Conservation (phyloP, 2,113 vertebrate species). For the Dicrurus megarhynchus region DNA sequence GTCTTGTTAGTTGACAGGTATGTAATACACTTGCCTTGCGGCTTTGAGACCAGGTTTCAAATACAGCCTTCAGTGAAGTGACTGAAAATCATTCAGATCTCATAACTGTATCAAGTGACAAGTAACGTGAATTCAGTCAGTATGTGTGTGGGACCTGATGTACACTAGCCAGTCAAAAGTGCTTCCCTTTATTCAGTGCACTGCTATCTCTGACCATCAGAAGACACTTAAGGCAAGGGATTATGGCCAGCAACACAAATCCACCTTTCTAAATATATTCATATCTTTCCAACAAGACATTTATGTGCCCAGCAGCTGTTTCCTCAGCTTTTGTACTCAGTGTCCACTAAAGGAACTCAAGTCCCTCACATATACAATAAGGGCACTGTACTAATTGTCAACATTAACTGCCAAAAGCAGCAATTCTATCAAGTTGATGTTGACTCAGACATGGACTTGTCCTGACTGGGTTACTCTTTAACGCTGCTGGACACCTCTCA, state of each 20-base stretch:
- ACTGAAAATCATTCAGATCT: slow-evolving; percentile 64
- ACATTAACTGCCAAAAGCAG: slow-evolving; percentile 53
- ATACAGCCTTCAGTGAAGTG: slow-evolving; percentile 43
- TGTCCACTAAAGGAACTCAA: slow-evolving; percentile 53
- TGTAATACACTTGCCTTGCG: slow-evolving; percentile 40
- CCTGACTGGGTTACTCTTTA: slow-evolving; percentile 49
- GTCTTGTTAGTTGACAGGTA: slow-evolving; percentile 61
- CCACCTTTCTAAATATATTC: slow-evolving; percentile 54
- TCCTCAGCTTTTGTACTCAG: slow-evolving; percentile 16
- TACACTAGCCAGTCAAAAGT: slow-evolving; percentile 55
- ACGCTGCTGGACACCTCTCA: slow-evolving; percentile 63
- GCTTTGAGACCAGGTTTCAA: slow-evolving; percentile 67
- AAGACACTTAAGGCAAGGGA: slow-evolving; percentile 57
- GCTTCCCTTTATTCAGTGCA: slow-evolving; percentile 1
- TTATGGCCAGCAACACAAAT: slow-evolving; percentile 45
- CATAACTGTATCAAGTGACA: slow-evolving; percentile 56
- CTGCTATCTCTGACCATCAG: slow-evolving; percentile 50
- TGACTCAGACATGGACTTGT: slow-evolving; percentile 56
- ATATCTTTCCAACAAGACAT: slow-evolving; percentile 43
- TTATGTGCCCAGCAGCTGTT: slow-evolving; percentile 65
- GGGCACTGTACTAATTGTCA: slow-evolving; percentile 48
- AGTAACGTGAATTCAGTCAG: slow-evolving; percentile 12
- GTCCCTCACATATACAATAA: not conserved
- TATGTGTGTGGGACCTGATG: not conserved
- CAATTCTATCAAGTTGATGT: slow-evolving; percentile 64